These are phyloP conservation scores for Styela clava DNA, from an alignment of 23 tunicate genomes.

Conservation along the genomic window DNA sequence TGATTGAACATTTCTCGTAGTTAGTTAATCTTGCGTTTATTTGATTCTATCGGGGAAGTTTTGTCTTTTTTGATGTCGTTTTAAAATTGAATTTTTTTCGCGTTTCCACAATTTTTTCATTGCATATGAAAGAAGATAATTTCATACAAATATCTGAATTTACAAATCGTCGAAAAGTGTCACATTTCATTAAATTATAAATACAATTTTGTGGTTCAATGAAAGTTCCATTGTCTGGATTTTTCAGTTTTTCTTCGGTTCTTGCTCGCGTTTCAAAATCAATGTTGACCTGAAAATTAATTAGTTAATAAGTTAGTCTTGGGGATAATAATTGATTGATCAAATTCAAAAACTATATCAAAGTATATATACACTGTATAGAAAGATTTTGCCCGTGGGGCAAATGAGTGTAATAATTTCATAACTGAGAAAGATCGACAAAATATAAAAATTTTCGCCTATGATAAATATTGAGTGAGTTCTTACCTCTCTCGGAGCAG, in stretches of 20 bases:
- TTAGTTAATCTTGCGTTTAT: too few species aligned
- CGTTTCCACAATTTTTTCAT: not conserved
- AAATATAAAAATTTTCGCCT: too few species aligned
- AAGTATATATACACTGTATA: too few species aligned
- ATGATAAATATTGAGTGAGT: too few species aligned
- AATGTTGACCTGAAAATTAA: conserved; percentile 46
- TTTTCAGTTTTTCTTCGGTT: conserved; percentile 22
- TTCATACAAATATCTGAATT: conserved; percentile 16
- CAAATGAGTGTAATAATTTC: too few species aligned
- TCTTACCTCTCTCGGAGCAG: conserved; percentile 47
- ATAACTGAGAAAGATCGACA: too few species aligned
- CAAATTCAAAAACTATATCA: too few species aligned
- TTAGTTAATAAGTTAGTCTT: not conserved
- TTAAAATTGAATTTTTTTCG: not conserved
- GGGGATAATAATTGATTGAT: too few species aligned
- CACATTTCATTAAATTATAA: conserved; percentile 39
- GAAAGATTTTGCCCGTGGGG: too few species aligned
- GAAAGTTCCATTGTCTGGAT: conserved; percentile 16
- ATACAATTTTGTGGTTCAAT: conserved; percentile 37
- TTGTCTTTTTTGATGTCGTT: not conserved
- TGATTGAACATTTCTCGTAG: too few species aligned
- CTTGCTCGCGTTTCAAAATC: conserved; percentile 41
- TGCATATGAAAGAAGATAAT: not conserved
- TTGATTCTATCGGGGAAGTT: not conserved
- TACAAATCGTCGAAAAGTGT: conserved; percentile 55